These are phyloP conservation scores for Drosophila borealis DNA, from an alignment of 2,888 invertebrate genomes.

Conservation along the genomic window DNA sequence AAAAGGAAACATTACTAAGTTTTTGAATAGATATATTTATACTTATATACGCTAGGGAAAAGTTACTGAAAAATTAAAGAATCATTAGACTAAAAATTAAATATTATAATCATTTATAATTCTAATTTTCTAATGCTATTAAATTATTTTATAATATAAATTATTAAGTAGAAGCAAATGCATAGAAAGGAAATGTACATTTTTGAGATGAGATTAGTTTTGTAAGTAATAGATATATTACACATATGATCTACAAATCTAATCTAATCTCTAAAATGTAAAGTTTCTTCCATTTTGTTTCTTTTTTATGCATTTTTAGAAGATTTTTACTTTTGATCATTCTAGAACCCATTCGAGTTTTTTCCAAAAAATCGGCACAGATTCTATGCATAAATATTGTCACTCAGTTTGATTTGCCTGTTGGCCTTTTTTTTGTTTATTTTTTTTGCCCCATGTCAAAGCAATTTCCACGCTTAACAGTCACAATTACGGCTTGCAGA, in stretches of 20 bases:
- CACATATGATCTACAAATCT: too few species aligned
- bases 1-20: too few species aligned
- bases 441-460: conserved; percentile 35
- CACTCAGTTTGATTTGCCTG: not conserved
- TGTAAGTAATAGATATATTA: too few species aligned
- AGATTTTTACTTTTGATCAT: not conserved
- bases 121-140: not conserved
- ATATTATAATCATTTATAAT: too few species aligned
- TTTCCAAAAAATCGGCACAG: conserved; percentile 15
- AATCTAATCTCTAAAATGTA: not conserved
- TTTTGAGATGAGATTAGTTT: too few species aligned
- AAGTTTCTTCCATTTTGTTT: not conserved
- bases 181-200: too few species aligned
- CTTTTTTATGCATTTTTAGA: not conserved
- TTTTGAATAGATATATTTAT: too few species aligned
- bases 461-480: conserved; percentile 52
- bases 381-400: conserved; percentile 17
- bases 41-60: too few species aligned
- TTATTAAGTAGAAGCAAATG: too few species aligned
- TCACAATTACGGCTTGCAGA: conserved; percentile 43
- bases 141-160: too few species aligned
- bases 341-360: not conserved
- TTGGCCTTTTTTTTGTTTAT: conserved; percentile 12
- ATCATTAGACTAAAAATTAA: not conserved
- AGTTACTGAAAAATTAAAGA: not conserved